Evolutionary conservation across 2,797 vertebrate genomes (phyloP).

Genomic region (Melanogrammus aeglefinus): DNA sequence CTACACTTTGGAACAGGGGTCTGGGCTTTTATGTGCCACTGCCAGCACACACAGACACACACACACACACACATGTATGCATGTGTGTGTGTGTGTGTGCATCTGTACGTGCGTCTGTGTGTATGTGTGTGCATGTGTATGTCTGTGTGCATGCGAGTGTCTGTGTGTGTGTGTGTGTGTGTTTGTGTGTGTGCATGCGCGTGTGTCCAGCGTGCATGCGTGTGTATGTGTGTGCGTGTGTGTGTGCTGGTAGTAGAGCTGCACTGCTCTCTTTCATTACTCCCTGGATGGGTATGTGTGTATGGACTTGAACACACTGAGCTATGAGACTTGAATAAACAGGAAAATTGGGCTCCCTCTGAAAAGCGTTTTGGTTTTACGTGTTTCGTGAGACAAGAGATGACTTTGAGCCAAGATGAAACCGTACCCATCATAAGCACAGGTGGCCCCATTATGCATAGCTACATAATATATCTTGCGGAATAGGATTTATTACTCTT

Average conservation of each 20-base stretch:
- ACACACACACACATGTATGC: no score
- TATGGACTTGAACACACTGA: conserved; percentile 44
- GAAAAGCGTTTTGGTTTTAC: conserved; percentile 25
- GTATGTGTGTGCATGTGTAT: no score
- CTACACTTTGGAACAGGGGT: conserved; percentile 74
- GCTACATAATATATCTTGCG: background rate
- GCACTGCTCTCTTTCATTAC: conserved; percentile 14
- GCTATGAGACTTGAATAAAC: conserved; percentile 44
- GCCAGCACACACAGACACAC: conserved; percentile 34
- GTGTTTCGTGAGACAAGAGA: conserved; percentile 10
- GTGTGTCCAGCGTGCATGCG: no score
- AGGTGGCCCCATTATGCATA: conserved; percentile 7
- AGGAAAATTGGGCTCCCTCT: conserved; percentile 24
- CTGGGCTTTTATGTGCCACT: conserved; percentile 72
- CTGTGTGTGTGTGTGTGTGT: no score
- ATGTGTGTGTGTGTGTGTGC: no score
- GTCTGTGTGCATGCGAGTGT: no score
- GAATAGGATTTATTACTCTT: background rate
- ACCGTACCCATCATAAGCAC: conserved; percentile 23
- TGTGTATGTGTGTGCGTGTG: no score
- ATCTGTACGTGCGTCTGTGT: no score
- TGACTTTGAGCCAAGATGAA: background rate
- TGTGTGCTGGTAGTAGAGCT: conserved; percentile 16
- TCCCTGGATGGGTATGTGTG: conserved; percentile 25
- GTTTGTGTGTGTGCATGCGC: no score